Conservation (phyloP, 1,140 invertebrate species). For the Tetramorium simillimum region DNA sequence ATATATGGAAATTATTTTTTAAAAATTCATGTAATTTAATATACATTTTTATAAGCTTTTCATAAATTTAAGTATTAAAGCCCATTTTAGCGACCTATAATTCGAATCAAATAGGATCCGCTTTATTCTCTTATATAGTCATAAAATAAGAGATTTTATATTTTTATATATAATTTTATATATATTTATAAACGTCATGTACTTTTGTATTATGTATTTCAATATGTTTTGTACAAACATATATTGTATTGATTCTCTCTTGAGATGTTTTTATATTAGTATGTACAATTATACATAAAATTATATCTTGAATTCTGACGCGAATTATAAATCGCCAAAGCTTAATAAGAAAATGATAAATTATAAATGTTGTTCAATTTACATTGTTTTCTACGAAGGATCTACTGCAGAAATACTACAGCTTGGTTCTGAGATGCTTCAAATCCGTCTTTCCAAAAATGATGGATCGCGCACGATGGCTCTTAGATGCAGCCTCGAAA, state of each 20-base stretch:
- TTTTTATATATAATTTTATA: background rate
- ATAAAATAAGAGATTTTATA: too few relatives aligned
- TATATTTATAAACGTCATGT: background rate
- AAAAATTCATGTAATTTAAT: background rate
- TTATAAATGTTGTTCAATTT: background rate
- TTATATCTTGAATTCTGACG: background rate
- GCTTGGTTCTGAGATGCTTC: background rate
- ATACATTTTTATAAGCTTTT: background rate
- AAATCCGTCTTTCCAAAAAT: conserved; percentile 8
- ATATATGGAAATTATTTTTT: background rate
- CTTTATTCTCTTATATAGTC: background rate
- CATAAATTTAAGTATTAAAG: background rate
- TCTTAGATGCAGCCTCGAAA: background rate
- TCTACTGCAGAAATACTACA: background rate
- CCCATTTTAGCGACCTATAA: background rate
- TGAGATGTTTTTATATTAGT: background rate
- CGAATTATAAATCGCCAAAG: background rate
- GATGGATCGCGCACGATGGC: background rate
- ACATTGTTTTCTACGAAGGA: background rate
- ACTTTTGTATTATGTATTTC: too few relatives aligned
- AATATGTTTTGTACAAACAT: too few relatives aligned
- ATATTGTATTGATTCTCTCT: background rate
- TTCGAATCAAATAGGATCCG: background rate
- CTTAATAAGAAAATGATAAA: conserved; percentile 12
- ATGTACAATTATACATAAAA: background rate